A percentile compares a stretch with the other conserved stretches of the same genome.
phyloP scores from a whole-genome alignment of 1,140 invertebrate genomes.

The Penaeus indicus region DNA sequence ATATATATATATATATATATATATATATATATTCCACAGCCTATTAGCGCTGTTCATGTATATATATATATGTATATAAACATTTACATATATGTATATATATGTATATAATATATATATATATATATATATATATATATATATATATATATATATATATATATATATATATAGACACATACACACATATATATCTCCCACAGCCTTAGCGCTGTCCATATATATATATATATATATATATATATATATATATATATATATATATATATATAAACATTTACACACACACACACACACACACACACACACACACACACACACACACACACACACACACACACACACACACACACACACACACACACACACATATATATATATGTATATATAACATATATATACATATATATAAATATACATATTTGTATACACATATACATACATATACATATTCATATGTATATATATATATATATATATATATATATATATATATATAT shows the following conservation, averaged over 20 bases:
- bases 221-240: too few species aligned
- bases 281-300: background rate
- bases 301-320: background rate
- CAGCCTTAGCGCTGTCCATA: too few species aligned
- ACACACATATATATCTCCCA: too few species aligned
- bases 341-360: conserved; percentile 2
- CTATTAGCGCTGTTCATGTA: background rate
- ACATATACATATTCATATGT: background rate
- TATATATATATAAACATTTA: background rate
- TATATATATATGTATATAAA: background rate
- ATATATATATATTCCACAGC: background rate
- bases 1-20: conserved; percentile 30
- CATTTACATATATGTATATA: too few species aligned
- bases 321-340: background rate
- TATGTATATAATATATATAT: too few species aligned
- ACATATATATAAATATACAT: conserved; percentile 30
- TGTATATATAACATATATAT: background rate
- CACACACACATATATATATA: background rate
- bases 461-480: background rate
- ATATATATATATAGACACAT: too few species aligned
- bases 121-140: too few species aligned
- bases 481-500: background rate
- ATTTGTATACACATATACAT: conserved; percentile 1
- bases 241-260: background rate
- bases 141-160: too few species aligned